Base-by-base conservation (phyloP, 2,888 invertebrate genomes). In the Achlya flavicornis region DNA sequence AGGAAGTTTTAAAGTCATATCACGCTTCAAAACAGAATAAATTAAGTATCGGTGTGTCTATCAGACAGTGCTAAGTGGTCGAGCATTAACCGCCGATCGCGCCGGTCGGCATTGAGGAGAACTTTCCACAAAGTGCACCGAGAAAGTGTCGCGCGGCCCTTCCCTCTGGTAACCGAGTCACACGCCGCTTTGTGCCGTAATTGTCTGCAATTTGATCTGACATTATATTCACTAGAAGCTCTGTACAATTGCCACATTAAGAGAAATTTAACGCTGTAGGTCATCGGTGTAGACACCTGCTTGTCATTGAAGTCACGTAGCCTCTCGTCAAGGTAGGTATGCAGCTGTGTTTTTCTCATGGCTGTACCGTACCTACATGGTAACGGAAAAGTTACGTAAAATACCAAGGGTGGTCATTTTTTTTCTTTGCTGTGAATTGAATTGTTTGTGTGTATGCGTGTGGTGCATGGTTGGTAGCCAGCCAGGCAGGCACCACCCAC, bases 181-280 rank as follows among this genome's bases (percentile, higher is more conserved):
- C 60, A 8, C 14, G 61, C 48, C 58, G 63, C 63, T 64, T 62
- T 66, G 63, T 61, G 41, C 38, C 32, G 66, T 68, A 70, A 70
- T 68, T 67, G 66, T 63, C 61, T 14, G 62, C 65, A 63, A 68
- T 61, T 68, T 61, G 65, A 66, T 61, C 63, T 64, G 63, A 63
- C 69, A 19, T 43, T 61, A 10, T 46, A 19, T 53, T 19, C 3
- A 14, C 53, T 16, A 19, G 53, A 19, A 53, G 53, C 53, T 43
- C 43, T 43, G 43, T 41, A 3, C 41, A 3, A 41, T 46, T 48
- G 53, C 53, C 19, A 19, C 19, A 10, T 53, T 19, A 3, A n/a
- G n/a, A 4, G 14, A 48, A 14, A 16, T 48, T 16, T 16, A 48
- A 48, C n/a, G 6, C 48, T 48, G 48, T 48, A 48, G 48, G 48